These are phyloP conservation scores for Otolemur crassicaudatus DNA, from an alignment of 2,797 vertebrate genomes.

Conservation along the genomic window DNA sequence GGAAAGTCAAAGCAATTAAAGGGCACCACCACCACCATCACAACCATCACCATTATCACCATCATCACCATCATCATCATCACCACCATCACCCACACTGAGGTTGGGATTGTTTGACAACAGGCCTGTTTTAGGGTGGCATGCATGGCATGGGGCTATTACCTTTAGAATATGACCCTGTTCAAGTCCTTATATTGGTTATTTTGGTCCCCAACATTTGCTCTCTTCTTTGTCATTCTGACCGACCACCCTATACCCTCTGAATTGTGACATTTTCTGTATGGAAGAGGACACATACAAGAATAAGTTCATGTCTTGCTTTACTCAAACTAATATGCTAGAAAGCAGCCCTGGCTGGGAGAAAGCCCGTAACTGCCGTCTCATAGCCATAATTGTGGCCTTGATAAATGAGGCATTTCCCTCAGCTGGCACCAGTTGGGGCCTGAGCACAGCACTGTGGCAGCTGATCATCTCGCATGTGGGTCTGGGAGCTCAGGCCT, in stretches of 20 bases:
- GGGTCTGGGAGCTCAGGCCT: constrained; percentile 1
- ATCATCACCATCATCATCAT: neutral
- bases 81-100: neutral
- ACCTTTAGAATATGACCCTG: neutral
- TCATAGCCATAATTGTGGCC: constrained; percentile 86
- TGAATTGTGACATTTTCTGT: constrained; percentile 30
- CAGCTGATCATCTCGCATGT: constrained; percentile 18
- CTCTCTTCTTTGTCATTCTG: constrained; percentile 41
- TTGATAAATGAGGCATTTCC: constrained; percentile 88
- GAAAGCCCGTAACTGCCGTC: constrained; percentile 83
- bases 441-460: constrained; percentile 70
- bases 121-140: neutral
- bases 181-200: neutral
- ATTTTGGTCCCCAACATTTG: neutral
- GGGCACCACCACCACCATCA: neutral
- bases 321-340: constrained; percentile 77
- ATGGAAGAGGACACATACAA: neutral
- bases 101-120: neutral
- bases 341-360: constrained; percentile 72
- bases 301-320: constrained; percentile 37
- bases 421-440: constrained; percentile 78
- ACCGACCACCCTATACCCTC: neutral
- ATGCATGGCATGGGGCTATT: neutral
- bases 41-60: too few species aligned
- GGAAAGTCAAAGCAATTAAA: neutral